Evolutionary conservation across 2,113 vertebrate species (phyloP).

Genomic region (Lophochroa leadbeateri): DNA sequence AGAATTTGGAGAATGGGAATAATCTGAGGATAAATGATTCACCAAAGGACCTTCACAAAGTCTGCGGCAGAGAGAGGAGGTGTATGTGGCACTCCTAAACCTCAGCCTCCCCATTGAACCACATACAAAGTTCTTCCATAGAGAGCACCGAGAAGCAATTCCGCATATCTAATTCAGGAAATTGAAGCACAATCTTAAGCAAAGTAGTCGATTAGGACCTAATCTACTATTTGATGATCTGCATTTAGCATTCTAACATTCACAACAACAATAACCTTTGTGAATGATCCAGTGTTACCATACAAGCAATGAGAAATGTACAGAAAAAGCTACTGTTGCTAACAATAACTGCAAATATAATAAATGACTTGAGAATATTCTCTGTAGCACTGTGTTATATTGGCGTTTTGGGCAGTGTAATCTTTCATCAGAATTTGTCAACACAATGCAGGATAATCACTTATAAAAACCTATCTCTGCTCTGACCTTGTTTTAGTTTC

Average conservation of each 20-base stretch:
- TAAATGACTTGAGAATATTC: not conserved
- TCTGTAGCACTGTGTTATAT: not conserved
- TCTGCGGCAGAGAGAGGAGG: not conserved
- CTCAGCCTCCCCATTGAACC: not conserved
- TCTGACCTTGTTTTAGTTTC: not conserved
- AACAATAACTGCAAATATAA: not conserved
- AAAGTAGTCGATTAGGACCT: not conserved
- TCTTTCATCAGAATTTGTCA: not conserved
- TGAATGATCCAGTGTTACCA: not conserved
- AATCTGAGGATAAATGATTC: not conserved
- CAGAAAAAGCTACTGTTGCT: not conserved
- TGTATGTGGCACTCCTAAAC: rapidly evolving
- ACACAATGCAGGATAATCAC: not conserved
- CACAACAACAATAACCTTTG: not conserved
- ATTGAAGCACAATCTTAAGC: not conserved
- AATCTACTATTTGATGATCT: not conserved
- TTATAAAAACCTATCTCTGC: not conserved
- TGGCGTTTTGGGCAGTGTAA: not conserved
- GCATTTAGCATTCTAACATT: not conserved
- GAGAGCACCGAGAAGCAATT: not conserved
- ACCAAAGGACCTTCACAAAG: not conserved
- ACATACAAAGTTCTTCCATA: rapidly evolving
- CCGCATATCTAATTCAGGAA: not conserved
- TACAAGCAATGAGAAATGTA: not conserved
- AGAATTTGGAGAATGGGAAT: not conserved